Conservation (phyloP, 2,888 invertebrate species). For the Heliconius ethilla region DNA sequence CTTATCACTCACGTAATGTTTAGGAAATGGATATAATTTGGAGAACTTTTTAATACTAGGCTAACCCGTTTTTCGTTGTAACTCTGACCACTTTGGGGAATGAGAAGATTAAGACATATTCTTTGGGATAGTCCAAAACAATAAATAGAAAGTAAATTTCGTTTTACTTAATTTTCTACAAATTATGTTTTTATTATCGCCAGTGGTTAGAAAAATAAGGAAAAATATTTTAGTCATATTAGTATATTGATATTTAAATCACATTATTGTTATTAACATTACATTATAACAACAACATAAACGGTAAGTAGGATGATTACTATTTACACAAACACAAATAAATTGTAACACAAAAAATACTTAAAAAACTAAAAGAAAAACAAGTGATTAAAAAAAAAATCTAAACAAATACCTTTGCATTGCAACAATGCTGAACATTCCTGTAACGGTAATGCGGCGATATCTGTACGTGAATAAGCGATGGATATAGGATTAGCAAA, state of each 20-base stretch:
- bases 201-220: not conserved
- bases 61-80: no score
- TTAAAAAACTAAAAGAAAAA: not conserved
- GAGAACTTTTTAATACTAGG: no score
- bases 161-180: not conserved
- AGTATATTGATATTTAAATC: not conserved
- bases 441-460: slow-evolving; percentile 77
- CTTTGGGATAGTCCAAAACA: not conserved
- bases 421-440: slow-evolving; percentile 75
- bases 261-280: not conserved
- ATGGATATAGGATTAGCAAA: slow-evolving; percentile 50
- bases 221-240: not conserved
- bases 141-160: no score
- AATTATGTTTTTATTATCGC: not conserved
- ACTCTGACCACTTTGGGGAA: not conserved
- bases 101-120: not conserved
- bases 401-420: slow-evolving; percentile 71
- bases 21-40: no score
- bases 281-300: not conserved
- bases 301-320: not conserved
- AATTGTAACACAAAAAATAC: slow-evolving; percentile 44
- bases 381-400: slow-evolving; percentile 29
- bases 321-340: slow-evolving; percentile 23
- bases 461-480: slow-evolving; percentile 67
- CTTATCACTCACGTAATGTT: no score